phyloP scores from a whole-genome alignment of 2,797 vertebrate genomes.

The Ammospiza maritima region DNA sequence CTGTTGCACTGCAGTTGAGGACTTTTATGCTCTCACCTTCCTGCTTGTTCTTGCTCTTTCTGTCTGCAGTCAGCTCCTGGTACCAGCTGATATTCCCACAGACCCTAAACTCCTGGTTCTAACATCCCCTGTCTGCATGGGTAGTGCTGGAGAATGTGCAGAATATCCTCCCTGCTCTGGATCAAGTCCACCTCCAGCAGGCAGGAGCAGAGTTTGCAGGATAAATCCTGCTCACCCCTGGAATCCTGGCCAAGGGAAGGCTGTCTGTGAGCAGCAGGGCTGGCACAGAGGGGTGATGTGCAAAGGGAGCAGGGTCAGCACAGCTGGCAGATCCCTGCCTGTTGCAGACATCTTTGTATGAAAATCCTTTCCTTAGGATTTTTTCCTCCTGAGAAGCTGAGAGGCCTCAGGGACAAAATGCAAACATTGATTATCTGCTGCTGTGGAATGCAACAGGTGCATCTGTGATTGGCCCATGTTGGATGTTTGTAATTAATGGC shows the following conservation, averaged over 20 bases:
- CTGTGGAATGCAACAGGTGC: too few relatives aligned
- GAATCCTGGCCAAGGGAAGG: not conserved
- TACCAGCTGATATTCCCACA: not conserved
- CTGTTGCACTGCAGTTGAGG: not conserved
- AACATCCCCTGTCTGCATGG: not conserved
- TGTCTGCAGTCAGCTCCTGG: not conserved
- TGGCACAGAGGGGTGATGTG: not conserved
- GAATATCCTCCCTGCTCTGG: not conserved
- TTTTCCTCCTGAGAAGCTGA: too few relatives aligned
- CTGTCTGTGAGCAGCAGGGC: fast-evolving
- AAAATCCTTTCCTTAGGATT: too few relatives aligned
- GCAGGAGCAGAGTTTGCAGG: not conserved
- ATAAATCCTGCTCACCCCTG: fast-evolving
- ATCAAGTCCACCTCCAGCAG: not conserved
- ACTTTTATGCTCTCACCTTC: not conserved
- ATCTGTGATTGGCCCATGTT: too few relatives aligned
- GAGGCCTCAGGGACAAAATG: too few relatives aligned
- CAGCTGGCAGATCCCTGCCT: not conserved
- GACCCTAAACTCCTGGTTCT: not conserved
- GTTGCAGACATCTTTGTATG: too few relatives aligned
- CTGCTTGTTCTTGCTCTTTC: not conserved
- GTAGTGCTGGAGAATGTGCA: fast-evolving
- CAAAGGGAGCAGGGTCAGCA: not conserved
- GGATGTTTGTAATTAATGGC: too few relatives aligned
- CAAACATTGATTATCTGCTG: too few relatives aligned